A percentile compares a stretch with the other conserved stretches of the same genome.
Conservation (phyloP, 2,797 vertebrate genomes). For the Macropus fuliginosus region DNA sequence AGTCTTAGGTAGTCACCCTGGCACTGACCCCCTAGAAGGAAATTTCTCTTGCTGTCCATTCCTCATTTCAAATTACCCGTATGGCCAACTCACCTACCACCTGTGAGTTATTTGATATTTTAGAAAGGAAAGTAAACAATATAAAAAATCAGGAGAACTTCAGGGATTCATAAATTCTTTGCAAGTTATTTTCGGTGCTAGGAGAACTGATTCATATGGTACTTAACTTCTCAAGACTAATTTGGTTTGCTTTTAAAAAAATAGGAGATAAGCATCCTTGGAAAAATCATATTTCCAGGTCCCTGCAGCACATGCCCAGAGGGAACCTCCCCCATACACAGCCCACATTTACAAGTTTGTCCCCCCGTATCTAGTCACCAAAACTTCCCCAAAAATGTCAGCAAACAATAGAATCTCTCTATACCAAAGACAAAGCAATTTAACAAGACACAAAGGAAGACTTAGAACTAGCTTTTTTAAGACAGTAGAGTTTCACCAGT, state of each 20-base stretch:
- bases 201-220: slow-evolving; percentile 75
- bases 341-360: slow-evolving; percentile 47
- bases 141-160: slow-evolving; percentile 80
- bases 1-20: slow-evolving; percentile 63
- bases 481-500: fast-evolving
- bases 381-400: not conserved
- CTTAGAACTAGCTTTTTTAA: not conserved
- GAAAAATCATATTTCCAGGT: slow-evolving; percentile 64
- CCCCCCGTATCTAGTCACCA: slow-evolving; percentile 26
- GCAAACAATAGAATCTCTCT: not conserved
- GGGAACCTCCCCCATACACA: slow-evolving; percentile 59
- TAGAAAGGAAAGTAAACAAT: slow-evolving; percentile 80
- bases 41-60: slow-evolving; percentile 66
- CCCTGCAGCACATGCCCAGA: slow-evolving; percentile 61
- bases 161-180: slow-evolving; percentile 78
- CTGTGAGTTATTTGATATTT: slow-evolving; percentile 73
- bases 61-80: slow-evolving; percentile 73
- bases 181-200: slow-evolving; percentile 78
- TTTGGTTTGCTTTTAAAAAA: slow-evolving; percentile 75
- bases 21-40: slow-evolving; percentile 63
- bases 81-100: slow-evolving; percentile 68
- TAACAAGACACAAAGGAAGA: fast-evolving
- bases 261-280: slow-evolving; percentile 73
- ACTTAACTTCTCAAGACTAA: slow-evolving; percentile 74
- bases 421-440: not conserved